Evolutionary conservation across 2,888 invertebrate genomes (phyloP).

Genomic region (Epiblema foenella): DNA sequence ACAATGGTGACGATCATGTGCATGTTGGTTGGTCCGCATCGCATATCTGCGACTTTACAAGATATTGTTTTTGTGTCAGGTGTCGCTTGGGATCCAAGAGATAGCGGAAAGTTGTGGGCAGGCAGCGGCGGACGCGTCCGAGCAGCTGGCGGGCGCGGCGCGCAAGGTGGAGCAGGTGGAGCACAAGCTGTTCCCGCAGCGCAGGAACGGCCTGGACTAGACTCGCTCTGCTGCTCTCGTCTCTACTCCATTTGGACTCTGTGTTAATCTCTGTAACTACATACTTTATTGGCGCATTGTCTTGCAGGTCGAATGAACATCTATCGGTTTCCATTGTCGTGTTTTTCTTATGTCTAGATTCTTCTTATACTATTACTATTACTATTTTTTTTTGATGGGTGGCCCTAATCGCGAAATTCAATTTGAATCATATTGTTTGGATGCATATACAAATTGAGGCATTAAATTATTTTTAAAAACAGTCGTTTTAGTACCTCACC

Average conservation of each 20-base stretch:
- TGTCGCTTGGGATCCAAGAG: slow-evolving; percentile 74
- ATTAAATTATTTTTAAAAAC: neutral
- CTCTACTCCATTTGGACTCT: neutral
- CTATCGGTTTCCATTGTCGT: too few species aligned
- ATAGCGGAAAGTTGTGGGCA: slow-evolving; percentile 75
- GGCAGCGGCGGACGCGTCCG: slow-evolving; percentile 72
- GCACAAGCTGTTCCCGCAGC: slow-evolving; percentile 69
- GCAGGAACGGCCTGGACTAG: slow-evolving; percentile 77
- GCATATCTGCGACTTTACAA: too few species aligned
- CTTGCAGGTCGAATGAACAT: too few species aligned
- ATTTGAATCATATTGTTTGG: neutral
- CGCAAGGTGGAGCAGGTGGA: slow-evolving; percentile 74
- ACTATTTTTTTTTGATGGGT: neutral
- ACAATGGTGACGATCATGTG: too few species aligned
- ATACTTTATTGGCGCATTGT: too few species aligned
- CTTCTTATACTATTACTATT: too few species aligned
- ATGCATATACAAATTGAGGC: neutral
- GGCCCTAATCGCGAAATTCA: neutral
- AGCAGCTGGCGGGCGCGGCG: slow-evolving; percentile 70
- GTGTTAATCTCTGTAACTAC: too few species aligned
- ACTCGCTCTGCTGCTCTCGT: neutral
- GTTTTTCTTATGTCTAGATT: too few species aligned
- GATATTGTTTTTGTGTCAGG: slow-evolving; percentile 54
- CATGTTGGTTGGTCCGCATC: too few species aligned
- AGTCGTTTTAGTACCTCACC: neutral